Conservation (phyloP, 2,797 vertebrate genomes). For the Gymnopithys bicolor region DNA sequence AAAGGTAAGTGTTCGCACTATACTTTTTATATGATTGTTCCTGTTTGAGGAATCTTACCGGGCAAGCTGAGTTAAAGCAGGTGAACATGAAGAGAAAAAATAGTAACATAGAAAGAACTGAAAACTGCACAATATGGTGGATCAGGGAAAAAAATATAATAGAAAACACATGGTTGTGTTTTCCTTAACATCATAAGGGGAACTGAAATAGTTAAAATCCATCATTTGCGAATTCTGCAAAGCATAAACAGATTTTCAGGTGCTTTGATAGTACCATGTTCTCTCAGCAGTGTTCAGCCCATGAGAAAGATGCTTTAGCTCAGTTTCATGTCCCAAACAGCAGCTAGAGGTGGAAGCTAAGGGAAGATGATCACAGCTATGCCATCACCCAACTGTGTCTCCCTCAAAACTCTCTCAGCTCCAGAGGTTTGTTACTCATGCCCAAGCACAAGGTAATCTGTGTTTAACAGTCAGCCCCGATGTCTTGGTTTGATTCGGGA, state of each 20-base stretch:
- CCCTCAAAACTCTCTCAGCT: neutral
- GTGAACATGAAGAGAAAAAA: neutral
- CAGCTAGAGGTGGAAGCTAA: neutral
- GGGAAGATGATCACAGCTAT: neutral
- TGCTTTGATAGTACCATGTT: neutral
- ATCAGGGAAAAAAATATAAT: accelerated
- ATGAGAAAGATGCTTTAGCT: neutral
- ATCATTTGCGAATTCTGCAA: neutral
- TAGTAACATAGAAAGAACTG: neutral
- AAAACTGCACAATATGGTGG: neutral
- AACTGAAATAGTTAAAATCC: neutral
- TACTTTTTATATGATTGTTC: constrained; percentile 9
- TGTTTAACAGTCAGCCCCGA: neutral
- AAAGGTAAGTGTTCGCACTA: constrained; percentile 34
- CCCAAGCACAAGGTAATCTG: neutral
- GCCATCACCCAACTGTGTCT: accelerated
- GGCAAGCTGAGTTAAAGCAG: neutral
- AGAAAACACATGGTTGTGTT: neutral
- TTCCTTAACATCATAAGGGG: neutral
- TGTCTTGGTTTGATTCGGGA: neutral
- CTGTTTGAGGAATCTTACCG: neutral
- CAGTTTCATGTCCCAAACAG: neutral
- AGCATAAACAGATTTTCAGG: neutral
- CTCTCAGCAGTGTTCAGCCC: neutral
- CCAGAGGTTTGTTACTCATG: neutral